Conservation (phyloP, 2,888 invertebrate genomes). For the Phalangium opilio region DNA sequence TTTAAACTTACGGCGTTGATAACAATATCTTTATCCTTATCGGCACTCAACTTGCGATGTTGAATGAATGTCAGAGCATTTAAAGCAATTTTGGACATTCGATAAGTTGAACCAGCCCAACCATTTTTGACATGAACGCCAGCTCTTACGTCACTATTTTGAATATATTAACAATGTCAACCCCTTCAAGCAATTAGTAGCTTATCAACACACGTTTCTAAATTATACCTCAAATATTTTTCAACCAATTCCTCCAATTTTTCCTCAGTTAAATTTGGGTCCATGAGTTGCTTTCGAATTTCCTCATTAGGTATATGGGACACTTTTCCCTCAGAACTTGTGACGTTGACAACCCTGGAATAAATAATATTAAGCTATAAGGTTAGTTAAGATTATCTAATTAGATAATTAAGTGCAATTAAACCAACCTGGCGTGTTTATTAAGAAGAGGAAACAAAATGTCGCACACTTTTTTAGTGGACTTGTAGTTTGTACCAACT, state of each 20-base stretch:
- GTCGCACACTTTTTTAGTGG: conserved; percentile 46
- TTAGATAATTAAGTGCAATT: too few relatives aligned
- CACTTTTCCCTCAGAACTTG: conserved; percentile 50
- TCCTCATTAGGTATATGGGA: conserved; percentile 42
- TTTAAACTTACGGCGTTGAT: conserved; percentile 39
- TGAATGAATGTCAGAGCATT: conserved; percentile 50
- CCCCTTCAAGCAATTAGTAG: too few relatives aligned
- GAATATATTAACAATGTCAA: too few relatives aligned
- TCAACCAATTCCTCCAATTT: conserved; percentile 46
- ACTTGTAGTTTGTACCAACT: conserved; percentile 51
- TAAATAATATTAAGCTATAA: too few relatives aligned
- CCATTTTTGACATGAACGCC: conserved; percentile 36
- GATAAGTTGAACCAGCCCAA: conserved; percentile 51
- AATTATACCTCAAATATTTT: conserved; percentile 45
- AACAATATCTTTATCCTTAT: conserved; percentile 40
- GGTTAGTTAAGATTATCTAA: too few relatives aligned
- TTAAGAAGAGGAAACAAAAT: conserved; percentile 53
- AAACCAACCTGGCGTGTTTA: conserved; percentile 45
- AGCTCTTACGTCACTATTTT: conserved; percentile 33
- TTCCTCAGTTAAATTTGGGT: conserved; percentile 41
- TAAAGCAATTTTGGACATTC: conserved; percentile 56
- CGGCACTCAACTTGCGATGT: conserved; percentile 42
- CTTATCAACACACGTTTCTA: too few relatives aligned
- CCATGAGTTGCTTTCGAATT: conserved; percentile 40
- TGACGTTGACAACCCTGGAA: conserved; percentile 50